Conservation (phyloP, 2,113 vertebrate genomes). For the Oxyura jamaicensis region DNA sequence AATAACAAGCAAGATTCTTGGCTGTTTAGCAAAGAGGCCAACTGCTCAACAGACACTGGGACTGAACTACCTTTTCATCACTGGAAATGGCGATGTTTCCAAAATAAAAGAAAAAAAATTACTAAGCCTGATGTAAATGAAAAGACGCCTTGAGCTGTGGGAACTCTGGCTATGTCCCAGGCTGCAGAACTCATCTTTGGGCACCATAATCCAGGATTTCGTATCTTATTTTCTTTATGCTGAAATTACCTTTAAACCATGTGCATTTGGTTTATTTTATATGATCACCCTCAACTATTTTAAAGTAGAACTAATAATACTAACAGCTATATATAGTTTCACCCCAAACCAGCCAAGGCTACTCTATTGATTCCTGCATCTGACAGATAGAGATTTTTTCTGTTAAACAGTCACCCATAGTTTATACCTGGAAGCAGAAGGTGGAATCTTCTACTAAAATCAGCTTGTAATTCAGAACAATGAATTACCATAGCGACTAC, state of each 20-base stretch:
- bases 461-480: not conserved
- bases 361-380: not conserved
- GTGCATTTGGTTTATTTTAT: not conserved
- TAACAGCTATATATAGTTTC: not conserved
- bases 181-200: not conserved
- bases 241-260: not conserved
- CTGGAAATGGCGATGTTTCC: not conserved
- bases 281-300: not conserved
- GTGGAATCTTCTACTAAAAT: not conserved
- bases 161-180: not conserved
- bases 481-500: not conserved
- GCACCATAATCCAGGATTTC: not conserved
- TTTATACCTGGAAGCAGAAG: not conserved
- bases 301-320: not conserved
- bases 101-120: not conserved
- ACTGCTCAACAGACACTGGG: not conserved
- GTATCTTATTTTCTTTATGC: not conserved
- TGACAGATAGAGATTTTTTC: not conserved
- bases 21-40: not conserved
- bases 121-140: not conserved
- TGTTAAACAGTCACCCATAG: not conserved
- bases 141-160: not conserved
- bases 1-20: not conserved
- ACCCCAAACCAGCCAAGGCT: not conserved
- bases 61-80: not conserved